phyloP scores from a whole-genome alignment of 1,140 invertebrate genomes.

The Drosophila rhopaloa region DNA sequence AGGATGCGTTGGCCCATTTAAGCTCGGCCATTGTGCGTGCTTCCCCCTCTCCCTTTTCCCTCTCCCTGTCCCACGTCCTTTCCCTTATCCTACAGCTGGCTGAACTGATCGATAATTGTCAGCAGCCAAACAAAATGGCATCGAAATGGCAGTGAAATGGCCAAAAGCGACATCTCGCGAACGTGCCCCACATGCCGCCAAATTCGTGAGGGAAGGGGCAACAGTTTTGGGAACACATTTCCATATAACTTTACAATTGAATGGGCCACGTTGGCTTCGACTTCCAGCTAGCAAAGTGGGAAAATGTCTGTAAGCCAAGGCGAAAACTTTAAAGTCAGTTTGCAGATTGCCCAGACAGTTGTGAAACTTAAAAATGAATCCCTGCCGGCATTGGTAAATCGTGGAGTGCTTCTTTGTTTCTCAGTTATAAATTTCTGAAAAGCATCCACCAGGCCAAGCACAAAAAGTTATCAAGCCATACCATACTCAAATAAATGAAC shows the following conservation, averaged over 20 bases:
- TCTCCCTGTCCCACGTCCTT: neutral
- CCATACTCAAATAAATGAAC: too few relatives aligned
- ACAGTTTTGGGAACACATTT: constrained; percentile 33
- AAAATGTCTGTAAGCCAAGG: constrained; percentile 15
- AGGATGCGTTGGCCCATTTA: constrained; percentile 74
- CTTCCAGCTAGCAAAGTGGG: constrained; percentile 19
- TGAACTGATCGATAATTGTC: constrained; percentile 77
- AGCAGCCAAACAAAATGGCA: constrained; percentile 54
- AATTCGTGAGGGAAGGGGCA: constrained; percentile 7
- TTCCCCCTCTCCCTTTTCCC: constrained; percentile 1
- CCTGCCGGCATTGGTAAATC: neutral
- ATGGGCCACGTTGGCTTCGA: constrained; percentile 18
- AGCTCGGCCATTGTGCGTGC: constrained; percentile 69
- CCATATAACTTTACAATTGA: constrained; percentile 49
- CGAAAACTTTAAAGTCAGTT: constrained; percentile 1
- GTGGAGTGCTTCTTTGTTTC: too few relatives aligned
- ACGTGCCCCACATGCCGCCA: constrained; percentile 53
- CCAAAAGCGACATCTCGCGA: constrained; percentile 59
- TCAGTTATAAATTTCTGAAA: too few relatives aligned
- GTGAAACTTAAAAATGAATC: neutral
- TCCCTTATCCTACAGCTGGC: constrained; percentile 10
- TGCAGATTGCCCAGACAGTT: neutral
- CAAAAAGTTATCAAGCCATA: too few relatives aligned
- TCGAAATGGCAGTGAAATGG: constrained; percentile 66
- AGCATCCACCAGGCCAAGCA: too few relatives aligned